phyloP scores from a whole-genome alignment of 37 sponge, comb jelly and placozoan species.

The Bolinopsis microptera region DNA sequence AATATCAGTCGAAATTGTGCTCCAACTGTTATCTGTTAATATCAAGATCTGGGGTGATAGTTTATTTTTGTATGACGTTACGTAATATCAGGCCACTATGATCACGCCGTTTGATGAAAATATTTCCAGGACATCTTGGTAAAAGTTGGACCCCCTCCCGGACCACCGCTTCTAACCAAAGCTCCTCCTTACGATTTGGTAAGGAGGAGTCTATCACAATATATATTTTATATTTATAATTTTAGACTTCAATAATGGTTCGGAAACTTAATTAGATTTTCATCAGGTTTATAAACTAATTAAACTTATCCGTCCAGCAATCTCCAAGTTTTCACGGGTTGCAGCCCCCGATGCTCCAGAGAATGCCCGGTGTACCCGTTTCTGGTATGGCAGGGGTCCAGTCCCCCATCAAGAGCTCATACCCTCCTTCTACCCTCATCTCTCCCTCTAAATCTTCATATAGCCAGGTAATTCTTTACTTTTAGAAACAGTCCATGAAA shows the following conservation, averaged over 20 bases:
- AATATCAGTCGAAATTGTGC: too few species aligned
- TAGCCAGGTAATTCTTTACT: slow-evolving; percentile 14
- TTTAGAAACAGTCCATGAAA: too few species aligned
- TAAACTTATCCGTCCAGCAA: neutral
- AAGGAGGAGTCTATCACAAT: too few species aligned
- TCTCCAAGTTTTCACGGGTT: slow-evolving; percentile 32
- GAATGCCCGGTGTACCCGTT: slow-evolving; percentile 26
- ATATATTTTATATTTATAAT: too few species aligned
- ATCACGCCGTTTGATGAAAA: too few species aligned
- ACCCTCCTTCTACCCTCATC: slow-evolving; percentile 16
- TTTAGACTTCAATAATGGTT: too few species aligned
- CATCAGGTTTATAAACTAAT: neutral
- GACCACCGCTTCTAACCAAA: slow-evolving; percentile 46
- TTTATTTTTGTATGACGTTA: too few species aligned
- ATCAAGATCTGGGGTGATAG: too few species aligned
- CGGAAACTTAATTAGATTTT: too few species aligned
- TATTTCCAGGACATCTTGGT: slow-evolving; percentile 65
- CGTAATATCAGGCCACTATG: too few species aligned
- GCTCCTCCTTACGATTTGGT: slow-evolving; percentile 49
- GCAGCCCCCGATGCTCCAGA: slow-evolving; percentile 36
- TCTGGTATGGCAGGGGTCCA: neutral
- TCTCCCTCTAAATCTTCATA: slow-evolving; percentile 53
- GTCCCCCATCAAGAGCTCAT: slow-evolving; percentile 52
- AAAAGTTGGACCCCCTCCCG: slow-evolving; percentile 18
- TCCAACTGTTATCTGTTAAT: too few species aligned